Evolutionary conservation across 2,797 vertebrate species (phyloP), one percentile per base, ranked within the genome.

Genomic region (Siniperca scherzeri): DNA sequence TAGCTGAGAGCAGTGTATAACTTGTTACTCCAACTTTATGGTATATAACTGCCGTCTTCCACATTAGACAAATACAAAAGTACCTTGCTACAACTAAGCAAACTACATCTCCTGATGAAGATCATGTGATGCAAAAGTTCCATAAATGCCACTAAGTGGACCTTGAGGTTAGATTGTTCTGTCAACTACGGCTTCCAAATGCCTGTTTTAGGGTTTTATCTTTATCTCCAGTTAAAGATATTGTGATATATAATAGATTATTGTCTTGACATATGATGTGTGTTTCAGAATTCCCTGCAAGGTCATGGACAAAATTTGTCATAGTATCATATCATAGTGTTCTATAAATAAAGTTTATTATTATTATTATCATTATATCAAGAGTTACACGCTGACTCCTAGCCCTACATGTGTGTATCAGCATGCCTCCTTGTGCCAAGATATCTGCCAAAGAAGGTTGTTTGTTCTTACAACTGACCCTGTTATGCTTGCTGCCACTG

Each of bases 381-480:
- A 30, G 2, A 70, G 14, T 68, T 68, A 81, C 36, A 36, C 14
- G 3, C 1, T 61, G 33, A 60, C 68, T 78, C 38, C 19, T 17
- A 38, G 19, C 19, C 33, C 1, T 30, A 12, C 70, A 44, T 82
- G 36, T 61, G 40, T 56, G 42, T 40, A 53, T 57, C 38, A 40
- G 30, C 16, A 12, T 21, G 44, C 68, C 55, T 85, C 38, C 42
- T 60, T 61, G 36, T 70, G 71, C 66, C 25, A 88, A 84, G 60
- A 72, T 55, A 76, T 79, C 70, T 77, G 61, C 52, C 81, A 78
- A 30, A 79, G 56, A 80, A 80, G 72, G 84, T 75, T 87, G 84
- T 87, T 83, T 84, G 77, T 83, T 89, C 82, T 91, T 87, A 75
- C 85, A 72, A 69, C 67, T 88, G 81, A 93, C 90, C 90, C 79